Evolutionary conservation across 2,888 invertebrate species (phyloP).

Genomic region (Rhagonycha fulva): DNA sequence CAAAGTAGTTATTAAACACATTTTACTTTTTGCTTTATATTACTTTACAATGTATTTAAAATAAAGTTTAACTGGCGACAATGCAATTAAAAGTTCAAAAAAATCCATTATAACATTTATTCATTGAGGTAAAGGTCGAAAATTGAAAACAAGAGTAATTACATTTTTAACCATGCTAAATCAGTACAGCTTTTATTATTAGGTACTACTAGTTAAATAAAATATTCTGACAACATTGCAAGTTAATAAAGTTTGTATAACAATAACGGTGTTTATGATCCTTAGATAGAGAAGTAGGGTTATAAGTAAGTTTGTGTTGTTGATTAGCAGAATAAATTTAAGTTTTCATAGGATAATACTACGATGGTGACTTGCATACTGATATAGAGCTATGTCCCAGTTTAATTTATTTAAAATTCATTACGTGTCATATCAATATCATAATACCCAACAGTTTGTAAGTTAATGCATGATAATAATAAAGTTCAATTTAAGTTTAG

Average conservation of each 20-base stretch:
- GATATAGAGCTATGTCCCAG: conserved; percentile 11
- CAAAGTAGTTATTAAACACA: neutral
- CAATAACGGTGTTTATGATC: neutral
- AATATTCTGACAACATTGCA: neutral
- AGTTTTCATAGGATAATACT: conserved; percentile 3
- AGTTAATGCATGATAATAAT: neutral
- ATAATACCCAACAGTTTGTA: conserved; percentile 5
- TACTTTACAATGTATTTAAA: neutral
- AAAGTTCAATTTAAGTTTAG: neutral
- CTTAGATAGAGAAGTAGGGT: neutral
- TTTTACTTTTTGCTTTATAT: neutral
- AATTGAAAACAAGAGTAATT: neutral
- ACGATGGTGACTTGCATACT: conserved; percentile 4
- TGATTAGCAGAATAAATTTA: conserved; percentile 1
- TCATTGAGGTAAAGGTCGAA: no score
- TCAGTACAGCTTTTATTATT: neutral
- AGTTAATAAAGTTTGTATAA: neutral
- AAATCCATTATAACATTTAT: no score
- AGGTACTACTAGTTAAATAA: neutral
- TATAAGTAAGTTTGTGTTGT: conserved; percentile 2
- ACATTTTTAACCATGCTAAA: neutral
- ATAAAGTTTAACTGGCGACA: neutral
- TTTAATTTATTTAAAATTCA: conserved; percentile 16
- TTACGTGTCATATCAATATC: conserved; percentile 12
- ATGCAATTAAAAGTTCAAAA: neutral